Evolutionary conservation across 2,113 vertebrate genomes (phyloP), one percentile per base, ranked within the genome.

Genomic region (Dunckerocampus dactyliophorus): DNA sequence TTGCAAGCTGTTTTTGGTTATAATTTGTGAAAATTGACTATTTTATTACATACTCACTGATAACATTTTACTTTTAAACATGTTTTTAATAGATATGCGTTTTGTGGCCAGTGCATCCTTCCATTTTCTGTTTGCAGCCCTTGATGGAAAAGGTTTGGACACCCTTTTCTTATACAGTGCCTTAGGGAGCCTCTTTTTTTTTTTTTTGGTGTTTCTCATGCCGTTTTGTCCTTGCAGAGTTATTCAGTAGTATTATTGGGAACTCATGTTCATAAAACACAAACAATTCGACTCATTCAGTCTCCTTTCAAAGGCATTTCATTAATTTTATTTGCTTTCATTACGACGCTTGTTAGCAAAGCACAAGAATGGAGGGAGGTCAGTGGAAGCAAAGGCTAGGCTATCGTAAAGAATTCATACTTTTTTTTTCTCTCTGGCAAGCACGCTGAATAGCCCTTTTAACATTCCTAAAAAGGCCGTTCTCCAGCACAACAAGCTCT

Each of bases 401-500:
- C 47, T 50, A 56, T 72, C 72, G 63, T 8, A 13, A 13, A 24
- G 28, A 72, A 65, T 74, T 71, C 20, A 43, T 8, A 47, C 3
- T 10, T 54, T 37, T 54, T 8, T 54, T n/a, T 20, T 6, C 20
- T 19, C 31, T 39, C n/a, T n/a, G 15, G 17, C 21, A 43, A 3
- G 52, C 31, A 10, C 37, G 62, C 59, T 11, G 47, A 53, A 42
- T 11, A 64, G 5, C 48, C 65, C 70, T 67, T 51, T 43, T 47
- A 42, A 63, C 59, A 59, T 63, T 43, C 12, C 62, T 69, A 17
- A 20, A 71, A 54, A 64, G 60, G 47, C 68, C 47, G 63, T 76
- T 71, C 75, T 63, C 65, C 63, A 79, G 67, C 80, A 80, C 75
- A 71, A 68, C 71, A 69, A 63, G 73, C 76, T 20, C 71, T 73